Conservation (phyloP, 2,113 vertebrate genomes). For the Psittacula cyanocephala region DNA sequence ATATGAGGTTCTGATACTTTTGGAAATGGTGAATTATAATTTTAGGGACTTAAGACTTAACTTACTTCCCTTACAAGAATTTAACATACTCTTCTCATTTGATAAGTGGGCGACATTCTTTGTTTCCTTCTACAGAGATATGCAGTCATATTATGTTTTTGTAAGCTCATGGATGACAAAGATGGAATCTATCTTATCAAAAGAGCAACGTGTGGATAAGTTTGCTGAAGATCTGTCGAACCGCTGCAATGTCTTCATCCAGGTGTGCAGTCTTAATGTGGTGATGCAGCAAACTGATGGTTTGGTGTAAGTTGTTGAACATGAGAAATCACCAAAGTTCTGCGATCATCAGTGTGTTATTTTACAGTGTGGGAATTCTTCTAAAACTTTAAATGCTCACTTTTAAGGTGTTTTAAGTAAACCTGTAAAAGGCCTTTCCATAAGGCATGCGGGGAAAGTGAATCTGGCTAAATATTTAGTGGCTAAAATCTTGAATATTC, state of each 20-base stretch:
- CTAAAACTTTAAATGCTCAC: neutral
- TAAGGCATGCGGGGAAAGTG: neutral
- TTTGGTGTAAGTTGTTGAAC: neutral
- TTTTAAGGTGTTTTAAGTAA: neutral
- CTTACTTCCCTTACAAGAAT: neutral
- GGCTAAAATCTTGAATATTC: neutral
- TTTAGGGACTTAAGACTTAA: neutral
- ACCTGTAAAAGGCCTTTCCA: neutral
- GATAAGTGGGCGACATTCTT: neutral
- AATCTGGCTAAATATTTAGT: neutral
- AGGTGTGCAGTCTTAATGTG: slow-evolving; percentile 75
- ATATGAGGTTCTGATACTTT: neutral
- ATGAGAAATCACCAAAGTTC: neutral
- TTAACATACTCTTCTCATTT: neutral
- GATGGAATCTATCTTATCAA: slow-evolving; percentile 95
- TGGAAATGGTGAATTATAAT: neutral
- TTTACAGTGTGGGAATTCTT: neutral
- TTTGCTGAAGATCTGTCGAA: slow-evolving; percentile 91
- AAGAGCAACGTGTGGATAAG: slow-evolving; percentile 86
- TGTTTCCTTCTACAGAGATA: slow-evolving; percentile 83
- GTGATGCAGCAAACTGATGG: neutral
- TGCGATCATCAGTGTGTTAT: neutral
- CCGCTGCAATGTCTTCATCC: slow-evolving; percentile 94
- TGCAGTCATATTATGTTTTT: slow-evolving; percentile 97
- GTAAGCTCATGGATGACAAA: slow-evolving; percentile 99